phyloP scores from a whole-genome alignment of 1,140 invertebrate species.

The Aphaenogaster ashmeadi region DNA sequence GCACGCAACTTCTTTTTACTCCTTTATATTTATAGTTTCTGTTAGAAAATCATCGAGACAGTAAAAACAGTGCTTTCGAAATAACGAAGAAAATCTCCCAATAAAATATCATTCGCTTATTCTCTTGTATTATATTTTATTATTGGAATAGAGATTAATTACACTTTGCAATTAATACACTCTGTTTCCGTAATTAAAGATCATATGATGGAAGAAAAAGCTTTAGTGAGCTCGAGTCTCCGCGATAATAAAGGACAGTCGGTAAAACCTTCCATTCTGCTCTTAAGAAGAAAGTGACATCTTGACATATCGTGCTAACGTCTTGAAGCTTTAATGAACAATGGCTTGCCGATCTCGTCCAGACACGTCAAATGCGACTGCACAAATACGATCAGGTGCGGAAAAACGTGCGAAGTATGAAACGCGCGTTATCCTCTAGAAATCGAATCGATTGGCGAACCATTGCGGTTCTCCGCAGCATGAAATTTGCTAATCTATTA shows the following conservation, averaged over 20 bases:
- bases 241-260: not conserved
- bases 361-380: constrained; percentile 50
- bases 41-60: not conserved
- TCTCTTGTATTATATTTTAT: not conserved
- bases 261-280: constrained; percentile 22
- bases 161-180: not conserved
- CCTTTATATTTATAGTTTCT: not conserved
- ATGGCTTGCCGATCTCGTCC: constrained; percentile 1
- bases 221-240: constrained; percentile 3
- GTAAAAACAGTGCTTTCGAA: not conserved
- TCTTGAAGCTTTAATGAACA: constrained; percentile 3
- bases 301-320: constrained; percentile 23
- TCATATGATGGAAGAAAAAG: not conserved
- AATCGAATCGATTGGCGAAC: constrained; percentile 20
- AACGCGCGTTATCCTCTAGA: constrained; percentile 11
- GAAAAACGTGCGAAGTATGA: not conserved
- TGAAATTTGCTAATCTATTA: constrained; percentile 26
- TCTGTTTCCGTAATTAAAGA: not conserved
- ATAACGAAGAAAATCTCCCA: not conserved
- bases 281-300: constrained; percentile 29
- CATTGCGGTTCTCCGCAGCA: not conserved
- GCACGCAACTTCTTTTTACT: not conserved
- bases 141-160: not conserved
- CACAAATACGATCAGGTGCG: constrained; percentile 19
- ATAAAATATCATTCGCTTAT: not conserved